Percentiles rank a stretch among this genome's conserved stretches.
Evolutionary conservation across 2,888 invertebrate species (phyloP).

Genomic region (Dasysyrphus albostriatus): DNA sequence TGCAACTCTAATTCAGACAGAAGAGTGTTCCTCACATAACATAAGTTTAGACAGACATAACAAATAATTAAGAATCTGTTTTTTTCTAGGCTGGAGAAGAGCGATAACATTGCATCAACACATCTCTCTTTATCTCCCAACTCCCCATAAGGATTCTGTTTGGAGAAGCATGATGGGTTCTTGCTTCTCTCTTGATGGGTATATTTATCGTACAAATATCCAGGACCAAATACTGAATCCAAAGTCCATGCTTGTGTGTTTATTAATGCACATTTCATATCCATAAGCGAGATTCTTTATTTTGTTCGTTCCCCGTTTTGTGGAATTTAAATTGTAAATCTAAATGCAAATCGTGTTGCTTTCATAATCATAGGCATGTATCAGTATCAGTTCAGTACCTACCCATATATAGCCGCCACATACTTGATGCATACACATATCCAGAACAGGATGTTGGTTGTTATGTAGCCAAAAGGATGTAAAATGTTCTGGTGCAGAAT

Average conservation of each 20-base stretch:
- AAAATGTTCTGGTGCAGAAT: constrained; percentile 72
- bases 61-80: constrained; percentile 66
- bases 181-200: constrained; percentile 18
- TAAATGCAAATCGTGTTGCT: constrained; percentile 73
- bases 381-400: neutral
- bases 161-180: neutral
- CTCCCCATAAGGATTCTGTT: constrained; percentile 47
- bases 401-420: neutral
- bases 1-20: constrained; percentile 3
- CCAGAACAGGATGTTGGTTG: constrained; percentile 67
- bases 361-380: constrained; percentile 70
- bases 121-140: neutral
- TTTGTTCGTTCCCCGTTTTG: constrained; percentile 43
- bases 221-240: constrained; percentile 4
- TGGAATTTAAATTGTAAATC: constrained; percentile 74
- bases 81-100: constrained; percentile 14
- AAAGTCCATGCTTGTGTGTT: neutral
- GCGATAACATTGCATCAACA: constrained; percentile 2
- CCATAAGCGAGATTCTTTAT: constrained; percentile 41
- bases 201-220: neutral
- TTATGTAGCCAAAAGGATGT: constrained; percentile 75
- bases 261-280: constrained; percentile 67
- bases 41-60: constrained; percentile 17
- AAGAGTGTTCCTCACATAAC: neutral
- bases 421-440: neutral